Evolutionary conservation across 1,140 invertebrate genomes (phyloP), one percentile per base, ranked within the genome.

Genomic region (Megalonaias nervosa): DNA sequence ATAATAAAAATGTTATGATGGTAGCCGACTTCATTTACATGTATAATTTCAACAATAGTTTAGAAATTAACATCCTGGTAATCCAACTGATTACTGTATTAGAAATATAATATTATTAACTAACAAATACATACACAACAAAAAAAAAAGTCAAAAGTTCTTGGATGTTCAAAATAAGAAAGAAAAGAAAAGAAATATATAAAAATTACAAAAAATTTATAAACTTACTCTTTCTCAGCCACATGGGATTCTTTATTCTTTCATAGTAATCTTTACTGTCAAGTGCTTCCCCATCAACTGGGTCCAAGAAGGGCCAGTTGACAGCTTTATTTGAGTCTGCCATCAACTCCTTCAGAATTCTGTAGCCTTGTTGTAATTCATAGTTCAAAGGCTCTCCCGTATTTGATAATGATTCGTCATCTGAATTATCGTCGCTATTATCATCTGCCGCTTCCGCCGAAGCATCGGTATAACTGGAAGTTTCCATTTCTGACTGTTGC

Each of bases 301-400:
- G 74, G 56, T 78, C 65, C 76, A 78, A 68, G 60, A 78, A 78
- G 17, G 76, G 76, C 76, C 76, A 78, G 60, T 78, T 78, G 5
- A 66, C 70, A 73, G 64, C 59, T 55, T 71, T 73, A 38, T 73
- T 67, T 2, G 76, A 55, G 67, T 78, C 59, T 67, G 76, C 71
- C 76, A 78, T 78, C 13, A 78, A 66, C 58, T 78, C 76, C 57
- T 55, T 67, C 0, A 78, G 71, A 73, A 78, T 73, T 58, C 69
- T 78, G 58, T 78, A 78, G 14, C 76, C 76, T 6, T 71, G 71
- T 56, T 78, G 65, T 0, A 78, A 57, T 69, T 78, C 76, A 58
- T 71, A 59, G 64, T 74, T 78, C 5, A 73, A 65, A 21, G 73
- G 58, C 1, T 69, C 23, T 26, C 19, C 61, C 14, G 58, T 31